phyloP scores from a whole-genome alignment of 1,140 invertebrate species.

The Akabosia matsudoensis region DNA sequence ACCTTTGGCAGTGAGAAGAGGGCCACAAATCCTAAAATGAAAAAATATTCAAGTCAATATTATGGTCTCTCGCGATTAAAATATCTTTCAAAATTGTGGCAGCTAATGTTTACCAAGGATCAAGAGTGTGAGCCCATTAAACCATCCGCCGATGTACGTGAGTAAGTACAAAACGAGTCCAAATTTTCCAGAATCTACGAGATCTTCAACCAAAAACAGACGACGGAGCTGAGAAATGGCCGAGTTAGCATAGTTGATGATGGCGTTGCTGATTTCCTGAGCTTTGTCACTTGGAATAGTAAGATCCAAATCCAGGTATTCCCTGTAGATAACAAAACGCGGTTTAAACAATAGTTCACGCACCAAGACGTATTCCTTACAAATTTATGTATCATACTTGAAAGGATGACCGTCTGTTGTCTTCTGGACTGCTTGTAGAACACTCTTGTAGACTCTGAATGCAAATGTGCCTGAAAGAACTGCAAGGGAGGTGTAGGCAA shows the following conservation, averaged over 20 bases:
- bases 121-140: slow-evolving; percentile 95
- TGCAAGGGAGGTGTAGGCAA: slow-evolving; percentile 84
- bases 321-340: slow-evolving; percentile 62
- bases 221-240: slow-evolving; percentile 76
- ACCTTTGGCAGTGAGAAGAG: slow-evolving; percentile 95
- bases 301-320: slow-evolving; percentile 81
- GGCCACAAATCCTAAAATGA: slow-evolving; percentile 86
- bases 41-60: no score
- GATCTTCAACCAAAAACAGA: slow-evolving; percentile 90
- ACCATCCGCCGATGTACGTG: slow-evolving; percentile 94
- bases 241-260: slow-evolving; percentile 79
- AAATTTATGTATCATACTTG: slow-evolving; percentile 68
- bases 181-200: slow-evolving; percentile 94
- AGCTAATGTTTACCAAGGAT: no score
- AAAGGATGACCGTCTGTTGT: slow-evolving; percentile 95
- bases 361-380: neutral
- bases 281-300: slow-evolving; percentile 81
- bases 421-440: slow-evolving; percentile 94
- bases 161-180: slow-evolving; percentile 86
- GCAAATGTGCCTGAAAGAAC: slow-evolving; percentile 76
- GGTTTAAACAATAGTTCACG: no score
- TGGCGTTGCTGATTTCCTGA: slow-evolving; percentile 75
- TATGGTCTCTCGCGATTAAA: neutral
- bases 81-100: no score
- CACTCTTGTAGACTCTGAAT: slow-evolving; percentile 93